A percentile compares a stretch with the other conserved stretches of the same genome.
Evolutionary conservation across 2,888 invertebrate species (phyloP).

Genomic region (Dinocampus coccinellae): DNA sequence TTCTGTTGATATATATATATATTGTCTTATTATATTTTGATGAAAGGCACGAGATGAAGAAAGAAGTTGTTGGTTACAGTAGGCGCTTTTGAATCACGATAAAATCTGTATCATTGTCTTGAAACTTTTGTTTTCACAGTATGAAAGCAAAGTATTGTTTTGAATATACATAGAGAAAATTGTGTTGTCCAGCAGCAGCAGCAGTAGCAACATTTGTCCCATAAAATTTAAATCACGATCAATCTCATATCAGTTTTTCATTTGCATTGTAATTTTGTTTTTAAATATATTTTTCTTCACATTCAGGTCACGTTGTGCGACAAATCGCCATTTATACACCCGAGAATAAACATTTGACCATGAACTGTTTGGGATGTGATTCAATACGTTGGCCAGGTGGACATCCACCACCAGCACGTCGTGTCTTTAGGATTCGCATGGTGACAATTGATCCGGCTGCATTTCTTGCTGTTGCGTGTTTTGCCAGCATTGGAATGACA

Average conservation of each 20-base stretch:
- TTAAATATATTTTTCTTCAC: slow-evolving; percentile 30
- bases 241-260: not conserved
- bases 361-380: slow-evolving; percentile 79
- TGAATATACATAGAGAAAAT: not conserved
- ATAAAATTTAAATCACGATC: not conserved
- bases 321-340: slow-evolving; percentile 80
- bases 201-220: not conserved
- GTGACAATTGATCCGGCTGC: slow-evolving; percentile 84
- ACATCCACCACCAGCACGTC: slow-evolving; percentile 85
- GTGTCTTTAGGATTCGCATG: slow-evolving; percentile 78
- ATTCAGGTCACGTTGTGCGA: slow-evolving; percentile 77
- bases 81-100: not conserved
- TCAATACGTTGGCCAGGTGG: slow-evolving; percentile 81
- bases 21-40: not conserved
- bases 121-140: not conserved
- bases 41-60: not conserved
- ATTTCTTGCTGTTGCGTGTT: slow-evolving; percentile 79
- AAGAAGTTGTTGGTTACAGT: not conserved
- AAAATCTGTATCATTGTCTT: not conserved
- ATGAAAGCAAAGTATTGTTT: not conserved
- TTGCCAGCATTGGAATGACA: slow-evolving; percentile 82
- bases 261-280: not conserved
- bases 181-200: not conserved
- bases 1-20: not conserved
- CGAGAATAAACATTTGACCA: slow-evolving; percentile 74